Percentiles rank a stretch among this genome's conserved stretches.
Conservation (phyloP, 2,888 invertebrate genomes). For the Lomographa bimaculata region DNA sequence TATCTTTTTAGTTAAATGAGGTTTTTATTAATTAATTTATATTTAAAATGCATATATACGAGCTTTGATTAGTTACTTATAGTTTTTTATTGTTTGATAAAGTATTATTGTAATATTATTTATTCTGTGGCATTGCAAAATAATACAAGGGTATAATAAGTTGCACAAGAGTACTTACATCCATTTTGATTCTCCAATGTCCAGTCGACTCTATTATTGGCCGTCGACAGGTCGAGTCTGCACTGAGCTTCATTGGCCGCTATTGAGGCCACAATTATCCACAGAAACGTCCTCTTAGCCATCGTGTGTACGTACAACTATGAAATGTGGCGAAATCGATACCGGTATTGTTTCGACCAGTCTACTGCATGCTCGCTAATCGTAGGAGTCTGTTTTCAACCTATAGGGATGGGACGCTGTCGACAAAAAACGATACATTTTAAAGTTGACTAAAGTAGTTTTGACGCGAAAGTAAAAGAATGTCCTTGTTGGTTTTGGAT, state of each 20-base stretch:
- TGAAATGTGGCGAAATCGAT: slow-evolving; percentile 2
- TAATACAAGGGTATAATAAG: too few species aligned
- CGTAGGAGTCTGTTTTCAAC: slow-evolving; percentile 11
- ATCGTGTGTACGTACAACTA: slow-evolving; percentile 7
- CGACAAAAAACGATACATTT: slow-evolving; percentile 6
- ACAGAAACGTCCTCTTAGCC: slow-evolving; percentile 10
- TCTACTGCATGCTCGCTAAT: slow-evolving; percentile 6
- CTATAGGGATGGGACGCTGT: slow-evolving; percentile 3
- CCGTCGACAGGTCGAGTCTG: slow-evolving; percentile 18
- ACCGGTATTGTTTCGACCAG: slow-evolving; percentile 14
- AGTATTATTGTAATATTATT: too few species aligned
- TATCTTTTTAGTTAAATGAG: too few species aligned
- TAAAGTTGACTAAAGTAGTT: too few species aligned
- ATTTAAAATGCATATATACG: too few species aligned
- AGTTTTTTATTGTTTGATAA: too few species aligned
- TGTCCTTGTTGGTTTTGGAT: too few species aligned
- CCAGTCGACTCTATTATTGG: slow-evolving; percentile 44
- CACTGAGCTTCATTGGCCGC: slow-evolving; percentile 26
- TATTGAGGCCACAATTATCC: slow-evolving; percentile 8
- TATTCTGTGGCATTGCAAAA: too few species aligned
- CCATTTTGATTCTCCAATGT: slow-evolving; percentile 62
- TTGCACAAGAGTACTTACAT: slow-evolving; percentile 63
- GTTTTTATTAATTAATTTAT: too few species aligned
- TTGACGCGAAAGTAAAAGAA: too few species aligned
- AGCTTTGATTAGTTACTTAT: too few species aligned